Conservation (phyloP, 1,140 invertebrate species). For the Gryon sp. region DNA sequence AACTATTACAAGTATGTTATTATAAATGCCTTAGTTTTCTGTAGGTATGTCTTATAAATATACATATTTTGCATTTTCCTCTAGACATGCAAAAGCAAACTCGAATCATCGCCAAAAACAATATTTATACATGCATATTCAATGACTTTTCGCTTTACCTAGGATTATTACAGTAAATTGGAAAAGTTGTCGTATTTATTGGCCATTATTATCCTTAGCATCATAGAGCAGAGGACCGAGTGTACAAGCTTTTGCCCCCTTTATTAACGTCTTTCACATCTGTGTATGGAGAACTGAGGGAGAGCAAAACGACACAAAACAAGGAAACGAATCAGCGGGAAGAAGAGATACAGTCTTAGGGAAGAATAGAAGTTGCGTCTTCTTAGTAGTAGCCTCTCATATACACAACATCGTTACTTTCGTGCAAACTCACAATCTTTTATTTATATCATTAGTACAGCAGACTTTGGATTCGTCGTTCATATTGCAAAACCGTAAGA, state of each 20-base stretch:
- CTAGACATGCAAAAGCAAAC: no score
- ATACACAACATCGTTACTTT: conserved; percentile 61
- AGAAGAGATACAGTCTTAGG: conserved; percentile 10
- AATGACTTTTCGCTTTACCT: conserved; percentile 4
- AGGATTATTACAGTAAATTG: conserved; percentile 36
- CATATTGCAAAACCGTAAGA: conserved; percentile 43
- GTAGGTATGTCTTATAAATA: no score
- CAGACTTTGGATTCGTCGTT: conserved; percentile 56
- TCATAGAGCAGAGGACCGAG: conserved; percentile 17
- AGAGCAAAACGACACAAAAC: conserved; percentile 36
- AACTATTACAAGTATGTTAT: no score
- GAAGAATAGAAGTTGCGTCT: conserved; percentile 25
- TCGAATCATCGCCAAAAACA: no score
- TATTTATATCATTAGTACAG: conserved; percentile 69
- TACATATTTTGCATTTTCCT: no score
- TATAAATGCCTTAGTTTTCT: no score
- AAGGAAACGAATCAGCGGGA: conserved; percentile 13
- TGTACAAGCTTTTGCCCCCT: conserved; percentile 30
- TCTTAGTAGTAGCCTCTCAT: conserved; percentile 36
- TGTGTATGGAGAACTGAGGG: conserved; percentile 27
- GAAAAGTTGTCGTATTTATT: conserved; percentile 59
- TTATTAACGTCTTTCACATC: conserved; percentile 52
- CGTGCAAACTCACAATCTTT: conserved; percentile 66
- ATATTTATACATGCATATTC: conserved; percentile 16
- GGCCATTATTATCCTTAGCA: conserved; percentile 50